Conservation (phyloP, 2,888 invertebrate genomes). For the Xanthorhoe spadicearia region DNA sequence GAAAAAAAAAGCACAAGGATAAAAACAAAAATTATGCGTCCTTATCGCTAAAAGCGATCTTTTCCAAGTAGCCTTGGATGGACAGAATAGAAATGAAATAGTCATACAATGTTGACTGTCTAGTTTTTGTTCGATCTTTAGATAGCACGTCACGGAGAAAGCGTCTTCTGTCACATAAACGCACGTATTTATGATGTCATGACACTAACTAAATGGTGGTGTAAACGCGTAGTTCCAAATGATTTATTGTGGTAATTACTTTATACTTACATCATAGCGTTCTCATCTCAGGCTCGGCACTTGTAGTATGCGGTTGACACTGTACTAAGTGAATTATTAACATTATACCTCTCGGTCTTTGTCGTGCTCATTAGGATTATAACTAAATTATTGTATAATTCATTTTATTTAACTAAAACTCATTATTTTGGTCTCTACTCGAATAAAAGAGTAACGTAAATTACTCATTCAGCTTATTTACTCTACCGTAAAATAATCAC, state of each 20-base stretch:
- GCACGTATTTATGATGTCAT: constrained; percentile 25
- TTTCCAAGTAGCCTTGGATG: no score
- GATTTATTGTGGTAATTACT: constrained; percentile 22
- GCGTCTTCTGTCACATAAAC: constrained; percentile 24
- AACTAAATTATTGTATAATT: not conserved
- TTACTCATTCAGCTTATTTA: no score
- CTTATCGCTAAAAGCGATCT: no score
- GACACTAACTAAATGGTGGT: constrained; percentile 23
- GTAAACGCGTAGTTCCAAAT: constrained; percentile 17
- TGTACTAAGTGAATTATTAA: constrained; percentile 17
- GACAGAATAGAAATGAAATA: no score
- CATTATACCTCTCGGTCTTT: constrained; percentile 2
- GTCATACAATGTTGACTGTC: not conserved
- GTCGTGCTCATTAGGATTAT: not conserved
- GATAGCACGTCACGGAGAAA: constrained; percentile 30
- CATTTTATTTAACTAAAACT: no score
- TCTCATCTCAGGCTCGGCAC: constrained; percentile 16
- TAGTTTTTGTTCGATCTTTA: constrained; percentile 26
- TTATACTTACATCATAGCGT: constrained; percentile 12
- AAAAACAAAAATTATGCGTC: no score
- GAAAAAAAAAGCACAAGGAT: no score
- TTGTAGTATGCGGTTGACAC: constrained; percentile 17
- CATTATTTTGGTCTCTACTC: no score
- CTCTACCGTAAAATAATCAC: no score
- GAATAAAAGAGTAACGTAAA: no score